Conservation (phyloP, 2,113 vertebrate species). For the Collichthys lucidus region DNA sequence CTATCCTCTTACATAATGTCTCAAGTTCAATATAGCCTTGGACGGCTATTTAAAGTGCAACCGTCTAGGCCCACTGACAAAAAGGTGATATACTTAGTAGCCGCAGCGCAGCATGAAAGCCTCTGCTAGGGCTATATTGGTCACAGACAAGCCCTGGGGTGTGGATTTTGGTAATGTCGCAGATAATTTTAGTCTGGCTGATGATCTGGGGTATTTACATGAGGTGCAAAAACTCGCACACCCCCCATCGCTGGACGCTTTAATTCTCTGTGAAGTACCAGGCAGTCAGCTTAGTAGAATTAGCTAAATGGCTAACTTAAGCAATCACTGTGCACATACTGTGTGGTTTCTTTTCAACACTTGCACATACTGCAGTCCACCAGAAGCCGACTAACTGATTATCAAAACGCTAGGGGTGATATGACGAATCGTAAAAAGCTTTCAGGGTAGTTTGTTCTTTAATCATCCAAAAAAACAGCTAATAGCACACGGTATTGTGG, state of each 20-base stretch:
- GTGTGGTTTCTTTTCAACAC: background rate
- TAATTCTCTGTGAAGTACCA: constrained; percentile 29
- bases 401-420: background rate
- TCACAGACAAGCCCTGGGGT: constrained; percentile 79
- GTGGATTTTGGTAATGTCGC: constrained; percentile 78
- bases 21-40: constrained; percentile 83
- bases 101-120: constrained; percentile 83
- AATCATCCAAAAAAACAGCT: constrained; percentile 4
- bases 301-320: constrained; percentile 27
- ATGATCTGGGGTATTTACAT: constrained; percentile 70
- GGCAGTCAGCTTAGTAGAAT: constrained; percentile 25
- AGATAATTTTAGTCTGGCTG: constrained; percentile 84
- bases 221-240: constrained; percentile 33
- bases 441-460: background rate
- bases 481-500: background rate
- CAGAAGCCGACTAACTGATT: background rate
- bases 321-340: background rate
- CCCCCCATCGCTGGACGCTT: constrained; percentile 13
- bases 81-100: constrained; percentile 86
- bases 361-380: background rate
- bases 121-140: constrained; percentile 81
- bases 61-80: constrained; percentile 84
- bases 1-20: constrained; percentile 86
- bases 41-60: constrained; percentile 81
- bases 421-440: constrained; percentile 6